Conservation (phyloP, 2,797 vertebrate species). For the Myotis findleyi region DNA sequence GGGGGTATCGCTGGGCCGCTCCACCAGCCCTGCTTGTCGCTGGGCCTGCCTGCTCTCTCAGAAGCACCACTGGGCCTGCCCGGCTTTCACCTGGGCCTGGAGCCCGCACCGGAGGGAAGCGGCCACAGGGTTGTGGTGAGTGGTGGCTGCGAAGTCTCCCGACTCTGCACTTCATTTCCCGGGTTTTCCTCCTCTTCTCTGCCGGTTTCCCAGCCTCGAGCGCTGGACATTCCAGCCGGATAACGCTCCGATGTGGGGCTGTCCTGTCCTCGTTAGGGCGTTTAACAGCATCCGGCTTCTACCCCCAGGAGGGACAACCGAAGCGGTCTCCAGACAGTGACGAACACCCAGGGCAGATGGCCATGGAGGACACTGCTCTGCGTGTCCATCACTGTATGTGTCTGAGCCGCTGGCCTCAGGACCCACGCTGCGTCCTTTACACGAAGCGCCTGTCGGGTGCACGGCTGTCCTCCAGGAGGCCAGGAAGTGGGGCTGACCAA, state of each 20-base stretch:
- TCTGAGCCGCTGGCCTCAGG: not conserved
- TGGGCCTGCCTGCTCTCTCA: constrained; percentile 29
- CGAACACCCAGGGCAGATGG: not conserved
- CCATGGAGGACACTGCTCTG: fast-evolving
- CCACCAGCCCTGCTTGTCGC: not conserved
- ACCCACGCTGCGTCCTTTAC: fast-evolving
- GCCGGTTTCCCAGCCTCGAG: not conserved
- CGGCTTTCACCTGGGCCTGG: not conserved
- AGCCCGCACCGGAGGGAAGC: not conserved
- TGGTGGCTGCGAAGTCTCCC: fast-evolving
- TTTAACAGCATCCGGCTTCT: not conserved
- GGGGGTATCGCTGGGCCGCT: not conserved
- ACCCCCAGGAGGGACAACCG: not conserved
- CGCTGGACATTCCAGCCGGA: fast-evolving
- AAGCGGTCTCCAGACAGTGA: not conserved
- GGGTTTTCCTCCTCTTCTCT: not conserved
- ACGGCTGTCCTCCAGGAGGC: fast-evolving
- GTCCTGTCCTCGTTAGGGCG: fast-evolving
- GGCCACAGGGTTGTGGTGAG: not conserved
- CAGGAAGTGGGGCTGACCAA: not conserved
- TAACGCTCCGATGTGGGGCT: fast-evolving
- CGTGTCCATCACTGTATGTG: fast-evolving
- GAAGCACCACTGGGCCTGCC: not conserved
- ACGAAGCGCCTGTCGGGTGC: fast-evolving
- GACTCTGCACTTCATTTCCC: fast-evolving